Evolutionary conservation across 2,113 vertebrate genomes (phyloP), one percentile per base, ranked within the genome.

Genomic region (Paramormyrops kingsleyae): DNA sequence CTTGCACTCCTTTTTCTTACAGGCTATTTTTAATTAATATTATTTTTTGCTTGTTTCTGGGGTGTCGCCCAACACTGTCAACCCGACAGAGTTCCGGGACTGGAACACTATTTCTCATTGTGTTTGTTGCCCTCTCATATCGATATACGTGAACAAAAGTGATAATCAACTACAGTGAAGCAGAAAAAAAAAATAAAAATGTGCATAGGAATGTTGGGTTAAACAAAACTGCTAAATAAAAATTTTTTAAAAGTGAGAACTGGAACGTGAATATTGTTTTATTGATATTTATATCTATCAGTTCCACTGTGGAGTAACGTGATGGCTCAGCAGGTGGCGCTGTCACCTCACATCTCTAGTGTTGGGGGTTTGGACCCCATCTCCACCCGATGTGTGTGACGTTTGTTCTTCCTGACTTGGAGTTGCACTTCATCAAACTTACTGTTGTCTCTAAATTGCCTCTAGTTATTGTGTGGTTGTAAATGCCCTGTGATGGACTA

Each of bases 171-270:
- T 87, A 87, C 44, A 52, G 3, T 44, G 56, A 56, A 12, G 53
- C 53, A 62, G n/a, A 13, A 70, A 42, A 44, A 4, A n/a, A 42
- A 46, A 5, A 13, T 13, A 52, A 50, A 50, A 44, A 24, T 31
- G 87, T 70, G 42, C 35, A 44, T 47, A 59, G 44, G 59, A 66
- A 62, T 88, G 59, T 56, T 35, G 8, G 44, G 39, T 62, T n/a
- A 21, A 52, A n/a, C 21, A 80, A 52, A 83, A 89, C 47, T 89
- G 88, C 7, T 24, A 44, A 89, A 89, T 89, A 83, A 89, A 89
- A 10, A 59, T 17, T 42, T n/a, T 35, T 52, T 56, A 47, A 89
- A 35, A 52, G 35, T 10, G 46, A 88, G 6, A 35, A 27, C 15
- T 21, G 5, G n/a, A 77, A 88, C 19, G 35, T 53, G 53, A 52